Conservation (phyloP, 2,888 invertebrate species). For the Ectemnius continuus region DNA sequence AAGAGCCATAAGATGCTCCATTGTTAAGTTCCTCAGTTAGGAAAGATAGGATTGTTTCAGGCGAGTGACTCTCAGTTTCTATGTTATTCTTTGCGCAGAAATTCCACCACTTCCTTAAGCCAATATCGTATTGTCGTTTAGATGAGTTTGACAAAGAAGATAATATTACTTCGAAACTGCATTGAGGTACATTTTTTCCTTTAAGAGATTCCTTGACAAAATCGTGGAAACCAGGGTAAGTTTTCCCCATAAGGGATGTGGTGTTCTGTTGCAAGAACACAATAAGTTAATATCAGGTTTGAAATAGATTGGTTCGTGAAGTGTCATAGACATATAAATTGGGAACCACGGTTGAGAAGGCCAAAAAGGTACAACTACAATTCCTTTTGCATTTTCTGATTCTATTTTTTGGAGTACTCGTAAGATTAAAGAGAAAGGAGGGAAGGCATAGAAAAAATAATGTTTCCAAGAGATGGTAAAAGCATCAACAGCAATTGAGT, state of each 20-base stretch:
- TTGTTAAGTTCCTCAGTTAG: no score
- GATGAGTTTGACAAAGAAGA: slow-evolving; percentile 7
- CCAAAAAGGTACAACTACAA: no score
- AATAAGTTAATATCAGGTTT: slow-evolving; percentile 10
- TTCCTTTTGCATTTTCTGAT: no score
- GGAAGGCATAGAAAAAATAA: slow-evolving; percentile 17
- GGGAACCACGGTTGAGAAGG: background rate
- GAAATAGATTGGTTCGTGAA: slow-evolving; percentile 3
- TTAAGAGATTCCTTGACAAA: background rate
- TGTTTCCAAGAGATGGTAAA: slow-evolving; percentile 9
- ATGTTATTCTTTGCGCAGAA: no score
- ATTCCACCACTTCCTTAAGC: no score
- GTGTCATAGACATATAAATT: background rate
- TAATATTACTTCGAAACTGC: background rate
- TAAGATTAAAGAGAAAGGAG: slow-evolving; percentile 7
- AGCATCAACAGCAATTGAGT: slow-evolving; percentile 10
- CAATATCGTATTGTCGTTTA: slow-evolving; percentile 5
- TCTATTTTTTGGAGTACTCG: background rate
- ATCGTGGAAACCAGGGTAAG: slow-evolving; percentile 57
- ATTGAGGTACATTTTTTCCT: slow-evolving; percentile 5
- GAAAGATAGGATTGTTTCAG: no score
- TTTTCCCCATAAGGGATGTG: slow-evolving; percentile 13
- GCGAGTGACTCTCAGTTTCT: no score
- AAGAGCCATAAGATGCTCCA: no score
- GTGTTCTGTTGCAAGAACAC: background rate